Evolutionary conservation across 1,140 invertebrate genomes (phyloP).

Genomic region (Phenacoccus solenopsis): DNA sequence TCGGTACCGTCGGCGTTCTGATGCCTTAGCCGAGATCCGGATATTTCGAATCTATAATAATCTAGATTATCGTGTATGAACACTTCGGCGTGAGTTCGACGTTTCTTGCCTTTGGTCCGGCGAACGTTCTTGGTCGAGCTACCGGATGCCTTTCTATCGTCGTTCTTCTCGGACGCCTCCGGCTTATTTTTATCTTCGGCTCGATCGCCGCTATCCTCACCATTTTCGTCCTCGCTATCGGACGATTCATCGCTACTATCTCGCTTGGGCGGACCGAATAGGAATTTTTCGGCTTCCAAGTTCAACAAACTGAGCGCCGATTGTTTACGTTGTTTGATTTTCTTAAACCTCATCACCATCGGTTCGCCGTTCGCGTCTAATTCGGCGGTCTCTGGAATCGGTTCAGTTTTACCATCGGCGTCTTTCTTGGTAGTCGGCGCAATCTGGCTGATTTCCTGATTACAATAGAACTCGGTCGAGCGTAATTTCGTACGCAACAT

Average conservation of each 20-base stretch:
- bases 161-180: not conserved
- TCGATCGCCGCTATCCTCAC: slow-evolving; percentile 35
- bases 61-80: slow-evolving; percentile 45
- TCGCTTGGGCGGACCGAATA: slow-evolving; percentile 54
- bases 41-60: slow-evolving; percentile 48
- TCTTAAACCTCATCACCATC: slow-evolving; percentile 53
- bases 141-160: slow-evolving; percentile 3
- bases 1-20: slow-evolving; percentile 27
- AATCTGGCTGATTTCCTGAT: not conserved
- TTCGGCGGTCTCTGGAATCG: not conserved
- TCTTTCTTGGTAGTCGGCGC: not conserved
- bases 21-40: slow-evolving; percentile 40
- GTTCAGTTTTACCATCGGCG: not conserved
- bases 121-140: not conserved
- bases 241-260: slow-evolving; percentile 29
- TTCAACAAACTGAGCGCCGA: slow-evolving; percentile 59
- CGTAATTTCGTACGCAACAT: slow-evolving; percentile 52
- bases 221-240: slow-evolving; percentile 32
- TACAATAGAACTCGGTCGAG: slow-evolving; percentile 37
- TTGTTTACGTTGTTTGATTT: slow-evolving; percentile 33
- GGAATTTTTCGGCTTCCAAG: slow-evolving; percentile 68
- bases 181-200: not conserved
- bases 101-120: slow-evolving; percentile 21
- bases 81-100: slow-evolving; percentile 43
- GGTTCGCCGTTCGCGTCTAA: slow-evolving; percentile 32